phyloP scores from a whole-genome alignment of 1,140 invertebrate species.

The Drosophila miranda region DNA sequence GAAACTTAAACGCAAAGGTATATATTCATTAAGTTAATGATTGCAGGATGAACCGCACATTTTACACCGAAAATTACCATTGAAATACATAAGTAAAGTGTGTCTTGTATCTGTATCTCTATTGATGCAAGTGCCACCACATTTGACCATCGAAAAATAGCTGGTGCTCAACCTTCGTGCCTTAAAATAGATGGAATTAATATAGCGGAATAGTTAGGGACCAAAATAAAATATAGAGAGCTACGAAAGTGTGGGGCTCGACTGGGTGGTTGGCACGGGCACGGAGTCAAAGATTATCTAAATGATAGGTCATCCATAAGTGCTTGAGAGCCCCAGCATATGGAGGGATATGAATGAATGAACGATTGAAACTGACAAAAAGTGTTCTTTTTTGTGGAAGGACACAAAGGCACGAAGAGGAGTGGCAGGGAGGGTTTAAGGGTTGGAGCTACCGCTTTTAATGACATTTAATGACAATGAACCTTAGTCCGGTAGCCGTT shows the following conservation, averaged over 20 bases:
- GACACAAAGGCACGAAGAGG: not conserved
- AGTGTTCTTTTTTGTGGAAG: not conserved
- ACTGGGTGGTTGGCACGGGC: not conserved
- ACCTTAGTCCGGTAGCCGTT: not conserved
- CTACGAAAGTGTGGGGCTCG: not conserved
- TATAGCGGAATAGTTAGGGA: slow-evolving; percentile 41
- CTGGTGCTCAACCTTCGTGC: slow-evolving; percentile 26
- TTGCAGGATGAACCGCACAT: slow-evolving; percentile 20
- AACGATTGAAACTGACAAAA: no score
- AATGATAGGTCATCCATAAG: slow-evolving; percentile 41
- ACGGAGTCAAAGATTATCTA: slow-evolving; percentile 31
- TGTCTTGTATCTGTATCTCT: slow-evolving; percentile 12
- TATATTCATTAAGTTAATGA: slow-evolving; percentile 19
- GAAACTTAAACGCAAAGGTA: not conserved
- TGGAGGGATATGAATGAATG: slow-evolving; percentile 1
- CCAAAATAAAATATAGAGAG: slow-evolving; percentile 13
- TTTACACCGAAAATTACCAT: slow-evolving; percentile 1
- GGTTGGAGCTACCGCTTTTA: slow-evolving; percentile 2
- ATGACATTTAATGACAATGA: slow-evolving; percentile 24
- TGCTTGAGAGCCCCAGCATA: slow-evolving; percentile 34
- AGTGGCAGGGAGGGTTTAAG: no score
- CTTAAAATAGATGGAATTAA: slow-evolving; percentile 42
- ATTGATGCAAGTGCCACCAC: slow-evolving; percentile 12
- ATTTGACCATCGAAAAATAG: slow-evolving; percentile 13
- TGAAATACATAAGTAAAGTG: no score